A percentile compares a stretch with the other conserved stretches of the same genome.
Evolutionary conservation across 2,797 vertebrate genomes (phyloP).

Genomic region (Peromyscus eremicus): DNA sequence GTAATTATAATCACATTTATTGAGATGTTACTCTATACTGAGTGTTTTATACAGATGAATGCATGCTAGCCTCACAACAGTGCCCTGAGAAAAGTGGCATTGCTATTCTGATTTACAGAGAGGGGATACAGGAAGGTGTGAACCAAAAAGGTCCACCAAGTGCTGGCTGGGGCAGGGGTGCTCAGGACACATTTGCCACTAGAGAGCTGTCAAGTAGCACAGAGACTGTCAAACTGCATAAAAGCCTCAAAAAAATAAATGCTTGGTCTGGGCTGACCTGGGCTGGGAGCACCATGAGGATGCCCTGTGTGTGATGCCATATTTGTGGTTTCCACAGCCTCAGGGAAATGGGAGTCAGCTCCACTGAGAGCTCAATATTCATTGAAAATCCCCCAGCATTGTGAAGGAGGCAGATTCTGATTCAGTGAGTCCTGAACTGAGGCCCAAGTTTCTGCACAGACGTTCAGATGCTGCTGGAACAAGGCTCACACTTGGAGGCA

Average conservation of each 20-base stretch:
- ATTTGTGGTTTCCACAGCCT: fast-evolving
- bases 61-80: background rate
- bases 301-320: background rate
- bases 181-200: background rate
- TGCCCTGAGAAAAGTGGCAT: background rate
- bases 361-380: background rate
- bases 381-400: background rate
- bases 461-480: background rate
- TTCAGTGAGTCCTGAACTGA: background rate
- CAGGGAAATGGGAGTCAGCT: background rate
- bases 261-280: background rate
- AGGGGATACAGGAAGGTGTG: background rate
- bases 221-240: background rate
- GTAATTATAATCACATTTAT: conserved; percentile 67
- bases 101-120: background rate
- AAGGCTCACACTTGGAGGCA: too few species aligned
- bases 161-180: background rate
- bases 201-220: background rate
- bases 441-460: too few species aligned
- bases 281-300: background rate
- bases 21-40: conserved; percentile 70
- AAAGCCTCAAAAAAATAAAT: background rate
- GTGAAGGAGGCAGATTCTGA: background rate
- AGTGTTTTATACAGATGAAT: background rate
- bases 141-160: background rate